A percentile compares a stretch with the other conserved stretches of the same genome.
Evolutionary conservation across 1,140 invertebrate genomes (phyloP).

Genomic region (Diorhabda elongata): DNA sequence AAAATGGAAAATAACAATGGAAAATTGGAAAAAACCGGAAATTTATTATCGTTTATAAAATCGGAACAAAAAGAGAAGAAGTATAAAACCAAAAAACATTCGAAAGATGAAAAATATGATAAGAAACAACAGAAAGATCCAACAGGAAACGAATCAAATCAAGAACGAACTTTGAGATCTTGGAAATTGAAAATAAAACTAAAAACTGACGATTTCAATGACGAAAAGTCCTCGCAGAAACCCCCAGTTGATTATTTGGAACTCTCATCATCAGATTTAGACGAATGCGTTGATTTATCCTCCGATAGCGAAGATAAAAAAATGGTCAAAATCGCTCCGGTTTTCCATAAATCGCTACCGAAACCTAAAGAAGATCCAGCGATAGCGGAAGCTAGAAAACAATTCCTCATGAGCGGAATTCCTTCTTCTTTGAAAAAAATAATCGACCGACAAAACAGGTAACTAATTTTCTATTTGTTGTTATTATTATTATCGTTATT

Average conservation of each 20-base stretch:
- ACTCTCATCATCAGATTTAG: too few relatives aligned
- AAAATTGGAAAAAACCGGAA: too few relatives aligned
- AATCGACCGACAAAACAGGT: constrained; percentile 47
- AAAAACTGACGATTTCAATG: neutral
- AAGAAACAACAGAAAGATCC: too few relatives aligned
- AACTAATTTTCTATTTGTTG: constrained; percentile 22
- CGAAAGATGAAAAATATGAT: too few relatives aligned
- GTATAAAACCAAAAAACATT: too few relatives aligned
- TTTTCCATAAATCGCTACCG: constrained; percentile 52
- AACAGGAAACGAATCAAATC: neutral
- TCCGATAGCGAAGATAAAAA: constrained; percentile 27
- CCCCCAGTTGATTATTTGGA: too few relatives aligned
- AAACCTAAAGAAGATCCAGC: constrained; percentile 53
- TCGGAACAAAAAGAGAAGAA: too few relatives aligned
- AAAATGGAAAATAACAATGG: too few relatives aligned
- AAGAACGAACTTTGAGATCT: neutral
- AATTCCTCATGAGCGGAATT: constrained; percentile 57
- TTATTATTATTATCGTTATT: neutral
- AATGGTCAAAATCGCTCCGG: constrained; percentile 53
- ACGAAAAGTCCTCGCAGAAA: neutral
- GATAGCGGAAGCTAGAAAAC: constrained; percentile 54
- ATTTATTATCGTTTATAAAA: too few relatives aligned
- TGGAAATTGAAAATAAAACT: constrained; percentile 19
- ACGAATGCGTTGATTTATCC: constrained; percentile 1
- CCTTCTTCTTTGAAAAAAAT: constrained; percentile 55